Evolutionary conservation across 2,797 vertebrate species (phyloP), one percentile per base, ranked within the genome.

Genomic region (Pangasius larnaudii): DNA sequence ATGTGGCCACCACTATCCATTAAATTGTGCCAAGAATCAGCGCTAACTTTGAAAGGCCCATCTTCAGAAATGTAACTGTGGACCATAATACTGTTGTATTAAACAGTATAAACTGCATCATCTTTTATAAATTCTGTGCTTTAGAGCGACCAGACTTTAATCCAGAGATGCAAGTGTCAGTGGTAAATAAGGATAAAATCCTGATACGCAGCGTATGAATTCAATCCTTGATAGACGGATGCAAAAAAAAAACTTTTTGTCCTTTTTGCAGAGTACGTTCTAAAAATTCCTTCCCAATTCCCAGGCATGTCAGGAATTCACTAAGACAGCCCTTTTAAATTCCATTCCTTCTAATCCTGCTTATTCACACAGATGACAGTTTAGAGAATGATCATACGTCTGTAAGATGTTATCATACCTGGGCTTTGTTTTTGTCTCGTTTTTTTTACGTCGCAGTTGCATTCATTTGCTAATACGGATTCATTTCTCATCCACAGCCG

Each of bases 401-500:
- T 77, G 7, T 53, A 16, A 56, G 69, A 79, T 82, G 51, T 49
- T 59, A 61, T 80, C 56, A 8, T 27, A 33, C 19, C 24, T 0
- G 0, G 2, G 4, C 0, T 51, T 58, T 81, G n/a, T 58, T 63
- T 27, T 51, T 24, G 2, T 39, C 5, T 67, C 6, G 22, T 58
- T 6, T 36, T 86, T n/a, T 39, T 77, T 56, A 18, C 16, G 11
- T 2, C n/a, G 33, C 39, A 88, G 53, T 1, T 51, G 5, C 84
- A 39, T 58, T 36, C 2, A n/a, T 82, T 56, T 82, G 77, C 77
- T 88, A 46, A 88, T 51, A 0, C 36, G 19, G 24, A 85, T 39
- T 82, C 30, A 85, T 87, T 53, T 63, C 74, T 85, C 39, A 18
- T 77, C 58, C 58, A 33, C 93, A 95, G 95, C 91, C 92, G 30